These are phyloP conservation scores for Liposcelis brunnea DNA, from an alignment of 2,888 invertebrate species.

Conservation along the genomic window DNA sequence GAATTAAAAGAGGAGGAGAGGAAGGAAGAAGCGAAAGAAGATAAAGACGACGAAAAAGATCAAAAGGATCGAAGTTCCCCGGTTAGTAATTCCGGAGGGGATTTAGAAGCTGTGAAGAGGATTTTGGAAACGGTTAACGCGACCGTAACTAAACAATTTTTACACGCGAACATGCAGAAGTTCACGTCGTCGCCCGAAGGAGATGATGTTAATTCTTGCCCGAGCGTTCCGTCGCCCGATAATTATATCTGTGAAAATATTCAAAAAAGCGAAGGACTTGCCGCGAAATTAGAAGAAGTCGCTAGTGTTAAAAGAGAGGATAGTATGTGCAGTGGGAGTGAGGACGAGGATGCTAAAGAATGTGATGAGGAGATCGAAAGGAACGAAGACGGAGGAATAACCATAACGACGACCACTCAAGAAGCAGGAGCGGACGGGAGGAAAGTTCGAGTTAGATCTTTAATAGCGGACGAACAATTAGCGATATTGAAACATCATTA, in stretches of 20 bases:
- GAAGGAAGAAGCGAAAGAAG: slow-evolving; percentile 24
- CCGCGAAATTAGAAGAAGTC: slow-evolving; percentile 58
- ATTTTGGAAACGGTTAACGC: slow-evolving; percentile 59
- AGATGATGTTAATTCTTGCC: no score
- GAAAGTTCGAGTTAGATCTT: slow-evolving; percentile 79
- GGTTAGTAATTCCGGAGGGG: slow-evolving; percentile 27
- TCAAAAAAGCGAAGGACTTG: slow-evolving; percentile 50
- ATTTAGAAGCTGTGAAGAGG: slow-evolving; percentile 46
- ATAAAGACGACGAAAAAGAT: slow-evolving; percentile 22
- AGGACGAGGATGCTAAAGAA: slow-evolving; percentile 37
- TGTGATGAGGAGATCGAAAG: slow-evolving; percentile 29
- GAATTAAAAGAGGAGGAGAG: slow-evolving; percentile 31
- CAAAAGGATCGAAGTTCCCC: slow-evolving; percentile 23
- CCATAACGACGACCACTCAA: slow-evolving; percentile 22
- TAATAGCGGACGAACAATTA: slow-evolving; percentile 88
- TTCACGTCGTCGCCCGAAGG: slow-evolving; percentile 30
- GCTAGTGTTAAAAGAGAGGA: slow-evolving; percentile 34
- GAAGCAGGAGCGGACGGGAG: slow-evolving; percentile 37
- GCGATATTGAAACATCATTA: slow-evolving; percentile 78
- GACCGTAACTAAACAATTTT: slow-evolving; percentile 54
- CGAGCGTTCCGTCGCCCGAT: no score
- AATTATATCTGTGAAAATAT: slow-evolving; percentile 32
- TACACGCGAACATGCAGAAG: slow-evolving; percentile 50
- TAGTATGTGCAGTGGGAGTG: slow-evolving; percentile 35
- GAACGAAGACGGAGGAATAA: slow-evolving; percentile 35